phyloP scores from a whole-genome alignment of 2,888 invertebrate genomes.

The Phyto melanocephala region DNA sequence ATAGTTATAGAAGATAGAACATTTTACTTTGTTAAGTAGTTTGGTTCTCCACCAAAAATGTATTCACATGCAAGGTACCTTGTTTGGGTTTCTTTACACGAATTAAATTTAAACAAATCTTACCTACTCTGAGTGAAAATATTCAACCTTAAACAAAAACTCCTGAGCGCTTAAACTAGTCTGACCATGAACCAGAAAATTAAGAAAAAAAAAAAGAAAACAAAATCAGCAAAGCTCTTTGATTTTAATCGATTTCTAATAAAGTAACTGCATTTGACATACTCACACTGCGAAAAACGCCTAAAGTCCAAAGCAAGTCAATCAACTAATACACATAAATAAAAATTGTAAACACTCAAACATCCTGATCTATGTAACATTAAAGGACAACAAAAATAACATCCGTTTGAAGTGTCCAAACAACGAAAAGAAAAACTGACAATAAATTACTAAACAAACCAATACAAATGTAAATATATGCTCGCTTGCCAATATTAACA shows the following conservation, averaged over 20 bases:
- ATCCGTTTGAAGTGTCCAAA: constrained; percentile 44
- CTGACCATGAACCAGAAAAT: too few relatives aligned
- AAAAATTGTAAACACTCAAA: background rate
- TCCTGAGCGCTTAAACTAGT: too few relatives aligned
- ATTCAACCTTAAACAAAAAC: too few relatives aligned
- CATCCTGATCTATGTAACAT: background rate
- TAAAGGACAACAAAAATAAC: constrained; percentile 19
- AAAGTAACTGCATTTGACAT: constrained; percentile 43
- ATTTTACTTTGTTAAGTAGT: too few relatives aligned
- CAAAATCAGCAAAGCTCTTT: background rate
- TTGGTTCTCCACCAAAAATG: too few relatives aligned
- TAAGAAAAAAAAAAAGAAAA: too few relatives aligned
- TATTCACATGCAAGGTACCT: too few relatives aligned
- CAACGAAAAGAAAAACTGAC: background rate
- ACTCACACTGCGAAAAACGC: constrained; percentile 33
- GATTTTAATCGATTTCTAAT: constrained; percentile 43
- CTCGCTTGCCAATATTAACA: background rate
- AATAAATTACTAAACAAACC: constrained; percentile 12
- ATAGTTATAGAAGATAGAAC: too few relatives aligned
- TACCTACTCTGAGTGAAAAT: too few relatives aligned
- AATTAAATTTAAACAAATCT: too few relatives aligned
- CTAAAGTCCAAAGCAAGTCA: background rate
- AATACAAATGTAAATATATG: constrained; percentile 36
- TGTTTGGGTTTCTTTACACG: too few relatives aligned
- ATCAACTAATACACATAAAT: background rate